These are phyloP conservation scores for Platysteira castanea DNA, from an alignment of 2,113 vertebrate species.

Conservation along the genomic window DNA sequence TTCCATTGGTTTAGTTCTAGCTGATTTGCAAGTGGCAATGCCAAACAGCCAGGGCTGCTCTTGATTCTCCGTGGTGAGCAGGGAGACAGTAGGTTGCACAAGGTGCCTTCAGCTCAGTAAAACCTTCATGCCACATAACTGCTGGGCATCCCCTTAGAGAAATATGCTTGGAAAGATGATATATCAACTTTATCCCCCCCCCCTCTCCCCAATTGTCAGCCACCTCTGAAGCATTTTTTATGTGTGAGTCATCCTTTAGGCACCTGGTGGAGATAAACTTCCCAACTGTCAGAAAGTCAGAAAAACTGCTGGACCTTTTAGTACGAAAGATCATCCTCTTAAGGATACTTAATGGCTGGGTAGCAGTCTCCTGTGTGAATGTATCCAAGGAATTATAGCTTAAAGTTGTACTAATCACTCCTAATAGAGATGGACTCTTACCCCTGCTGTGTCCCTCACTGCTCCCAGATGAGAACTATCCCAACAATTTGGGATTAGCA, in stretches of 20 bases:
- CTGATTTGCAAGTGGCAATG: neutral
- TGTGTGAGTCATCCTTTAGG: neutral
- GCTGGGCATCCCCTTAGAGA: neutral
- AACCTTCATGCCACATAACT: neutral
- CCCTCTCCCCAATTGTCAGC: neutral
- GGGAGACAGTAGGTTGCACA: neutral
- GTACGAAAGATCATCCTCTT: constrained; percentile 56
- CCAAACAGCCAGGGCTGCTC: neutral
- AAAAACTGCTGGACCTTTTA: constrained; percentile 45
- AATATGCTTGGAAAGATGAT: neutral
- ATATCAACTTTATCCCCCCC: too few species aligned
- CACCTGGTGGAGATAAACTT: constrained; percentile 14
- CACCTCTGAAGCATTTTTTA: neutral
- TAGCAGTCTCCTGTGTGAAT: constrained; percentile 47
- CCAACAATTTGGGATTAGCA: constrained; percentile 53
- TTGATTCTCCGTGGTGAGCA: neutral
- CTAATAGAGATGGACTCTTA: constrained; percentile 58
- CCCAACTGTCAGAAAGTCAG: constrained; percentile 24
- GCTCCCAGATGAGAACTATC: constrained; percentile 55
- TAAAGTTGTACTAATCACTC: constrained; percentile 60
- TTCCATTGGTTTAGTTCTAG: neutral
- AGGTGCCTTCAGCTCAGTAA: neutral
- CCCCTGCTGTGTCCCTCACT: constrained; percentile 59
- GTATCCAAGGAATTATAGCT: constrained; percentile 57
- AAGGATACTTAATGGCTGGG: constrained; percentile 38